Conservation (phyloP, 2,888 invertebrate species). For the Apotomis capreana region DNA sequence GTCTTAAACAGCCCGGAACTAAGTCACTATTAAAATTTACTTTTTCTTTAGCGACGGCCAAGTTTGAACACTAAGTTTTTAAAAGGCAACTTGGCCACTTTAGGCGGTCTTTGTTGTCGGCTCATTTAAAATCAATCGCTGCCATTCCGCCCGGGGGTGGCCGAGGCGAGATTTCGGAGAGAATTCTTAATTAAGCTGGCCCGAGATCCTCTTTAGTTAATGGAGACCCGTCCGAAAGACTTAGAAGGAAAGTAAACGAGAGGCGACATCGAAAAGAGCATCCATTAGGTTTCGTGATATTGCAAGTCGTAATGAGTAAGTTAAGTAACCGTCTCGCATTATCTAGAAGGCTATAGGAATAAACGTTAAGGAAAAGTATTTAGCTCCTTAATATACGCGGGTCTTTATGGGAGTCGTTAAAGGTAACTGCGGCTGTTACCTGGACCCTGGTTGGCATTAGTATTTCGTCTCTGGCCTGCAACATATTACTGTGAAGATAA, state of each 20-base stretch:
- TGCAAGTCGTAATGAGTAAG: constrained; percentile 37
- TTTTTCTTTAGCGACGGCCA: constrained; percentile 39
- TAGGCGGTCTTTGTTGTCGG: constrained; percentile 66
- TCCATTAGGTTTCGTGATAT: constrained; percentile 40
- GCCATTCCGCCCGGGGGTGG: constrained; percentile 71
- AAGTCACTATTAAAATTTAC: constrained; percentile 30
- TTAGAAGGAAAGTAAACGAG: constrained; percentile 71
- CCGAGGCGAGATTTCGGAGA: constrained; percentile 75
- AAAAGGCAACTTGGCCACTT: constrained; percentile 63
- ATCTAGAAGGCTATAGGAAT: constrained; percentile 25
- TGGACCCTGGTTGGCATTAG: constrained; percentile 25
- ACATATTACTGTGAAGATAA: constrained; percentile 20
- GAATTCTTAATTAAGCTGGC: constrained; percentile 81
- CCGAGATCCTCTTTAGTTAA: constrained; percentile 77
- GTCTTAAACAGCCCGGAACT: constrained; percentile 35
- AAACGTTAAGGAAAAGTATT: constrained; percentile 29
- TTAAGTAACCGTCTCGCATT: constrained; percentile 34
- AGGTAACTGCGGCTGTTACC: constrained; percentile 35
- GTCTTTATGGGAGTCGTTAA: constrained; percentile 38
- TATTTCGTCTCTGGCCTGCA: constrained; percentile 20
- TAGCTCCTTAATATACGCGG: constrained; percentile 33
- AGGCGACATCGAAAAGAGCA: constrained; percentile 64
- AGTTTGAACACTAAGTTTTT: constrained; percentile 66
- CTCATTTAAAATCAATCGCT: constrained; percentile 82
- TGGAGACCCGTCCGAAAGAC: constrained; percentile 73